Base-by-base conservation (phyloP, 2,888 invertebrate genomes). In the Cosmorhoe ocellata region DNA sequence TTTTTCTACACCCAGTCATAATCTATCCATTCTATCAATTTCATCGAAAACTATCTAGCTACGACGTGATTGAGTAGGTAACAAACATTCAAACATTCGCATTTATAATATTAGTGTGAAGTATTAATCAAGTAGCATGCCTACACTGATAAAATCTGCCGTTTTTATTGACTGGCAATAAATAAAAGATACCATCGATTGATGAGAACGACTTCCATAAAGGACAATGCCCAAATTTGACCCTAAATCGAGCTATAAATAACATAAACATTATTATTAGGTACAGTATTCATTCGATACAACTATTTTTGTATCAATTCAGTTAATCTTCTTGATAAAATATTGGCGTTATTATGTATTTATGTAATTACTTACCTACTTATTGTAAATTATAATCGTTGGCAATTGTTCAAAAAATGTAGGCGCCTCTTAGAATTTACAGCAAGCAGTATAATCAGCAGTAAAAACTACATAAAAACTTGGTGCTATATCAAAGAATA, bases 401-500 rank as follows among this genome's bases (percentile, higher is more conserved):
- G 36, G 41, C 31, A 41, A 26, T 45, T 39, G 43, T 44, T 44
- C 40, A 45, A 45, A 31, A 34, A 40, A 45, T 51, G 30, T 40
- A 45, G 31, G 44, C 36, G 40, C 51, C 36, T 34, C 41, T 22
- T 34, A 32, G 13, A 36, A 31, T 34, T 45, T 27, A 37, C 27
- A 41, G 27, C 44, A 27, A 31, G 28, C 24, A 40, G 11, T 46
- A 44, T 30, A 30, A 33, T 28, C 28, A 37, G 50, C 50, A 54
- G 40, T 57, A 45, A 51, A 51, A 45, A 39, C 14, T 32, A 37
- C 39, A 51, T 53, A 47, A 60, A 56, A 42, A 39, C 11, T 18
- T 46, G 45, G 50, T 55, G 53, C 55, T 59, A 33, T 33, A 56
- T 50, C 39, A 52, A 61, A 60, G 46, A 55, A 52, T 53, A 49